A percentile compares a stretch with the other conserved stretches of the same genome.
These are phyloP conservation scores for Entosphenus tridentatus DNA, from an alignment of 2,113 vertebrate species.

Conservation along the genomic window DNA sequence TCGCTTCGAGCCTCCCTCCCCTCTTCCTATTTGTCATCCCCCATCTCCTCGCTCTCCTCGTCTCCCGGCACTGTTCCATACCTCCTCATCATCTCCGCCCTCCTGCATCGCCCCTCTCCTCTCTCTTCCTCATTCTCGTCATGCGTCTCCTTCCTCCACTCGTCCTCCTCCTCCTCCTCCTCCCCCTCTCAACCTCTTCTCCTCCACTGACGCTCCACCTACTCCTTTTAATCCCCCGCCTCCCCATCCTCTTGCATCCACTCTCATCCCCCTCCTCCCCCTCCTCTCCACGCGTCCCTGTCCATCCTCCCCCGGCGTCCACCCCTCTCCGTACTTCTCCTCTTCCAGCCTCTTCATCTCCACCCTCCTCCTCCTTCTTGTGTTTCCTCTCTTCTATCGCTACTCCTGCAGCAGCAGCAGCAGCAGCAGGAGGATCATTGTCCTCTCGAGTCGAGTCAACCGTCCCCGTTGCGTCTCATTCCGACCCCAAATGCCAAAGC, in stretches of 20 bases:
- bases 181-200: not conserved
- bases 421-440: too few species aligned
- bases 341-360: not conserved
- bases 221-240: not conserved
- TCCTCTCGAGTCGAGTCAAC: too few species aligned
- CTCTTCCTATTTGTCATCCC: not conserved
- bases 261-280: not conserved
- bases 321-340: not conserved
- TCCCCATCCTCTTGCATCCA: not conserved
- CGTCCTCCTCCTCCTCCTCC: not conserved
- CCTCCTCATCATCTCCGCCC: not conserved
- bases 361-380: not conserved
- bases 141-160: not conserved
- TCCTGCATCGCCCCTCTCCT: not conserved
- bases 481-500: too few species aligned
- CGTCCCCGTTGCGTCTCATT: too few species aligned
- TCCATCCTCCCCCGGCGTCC: not conserved
- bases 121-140: not conserved
- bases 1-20: not conserved
- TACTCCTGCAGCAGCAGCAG: not conserved
- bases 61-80: not conserved
- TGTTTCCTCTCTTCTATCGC: not conserved
- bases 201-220: not conserved
- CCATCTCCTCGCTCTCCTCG: not conserved
- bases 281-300: not conserved